Evolutionary conservation across 2,888 invertebrate species (phyloP), one percentile per base, ranked within the genome.

Genomic region (Drosophila suboccidentalis): DNA sequence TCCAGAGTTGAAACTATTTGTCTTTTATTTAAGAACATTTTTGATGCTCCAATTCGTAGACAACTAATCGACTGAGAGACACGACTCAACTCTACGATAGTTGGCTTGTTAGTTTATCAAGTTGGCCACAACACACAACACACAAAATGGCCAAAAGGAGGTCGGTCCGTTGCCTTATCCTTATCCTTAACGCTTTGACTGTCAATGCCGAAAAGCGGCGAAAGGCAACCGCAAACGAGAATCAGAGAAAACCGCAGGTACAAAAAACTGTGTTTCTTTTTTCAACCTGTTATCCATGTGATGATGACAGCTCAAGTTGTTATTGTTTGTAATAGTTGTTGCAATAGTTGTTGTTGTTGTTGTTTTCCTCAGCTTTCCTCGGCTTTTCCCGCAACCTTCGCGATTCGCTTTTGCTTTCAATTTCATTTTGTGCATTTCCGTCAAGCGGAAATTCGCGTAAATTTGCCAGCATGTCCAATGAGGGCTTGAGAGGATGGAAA

Each of bases 401-500:
- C 66, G 46, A 64, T 70, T 55, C 71, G 60, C 67, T 47, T 47
- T 68, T 62, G 78, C 75, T 66, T 71, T 72, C 83, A 77, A 86
- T 72, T 86, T 84, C 86, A 88, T 82, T 84, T 87, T 88, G 86
- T 88, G 86, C 84, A 88, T 88, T 86, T 84, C 84, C 88, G 88
- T 88, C 75, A 78, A 86, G 76, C 83, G 83, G 83, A 84, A 88
- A 86, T 84, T 86, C 86, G 86, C 84, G 84, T 78, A 84, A 84
- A 84, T 84, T 85, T 78, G 86, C 88, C 88, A 86, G 68, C 77
- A 77, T 87, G 86, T 85, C 77, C 88, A 76, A 67, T 69, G 36
- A 36, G 34, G 3, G 13, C 2, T n/a, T n/a, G n/a, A n/a, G n/a
- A n/a, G n/a, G n/a, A 6, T 2, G n/a, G 9, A 10, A 10, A 9